Evolutionary conservation across 2,888 invertebrate genomes (phyloP), one percentile per base, ranked within the genome.

Genomic region (Lasiommata megera): DNA sequence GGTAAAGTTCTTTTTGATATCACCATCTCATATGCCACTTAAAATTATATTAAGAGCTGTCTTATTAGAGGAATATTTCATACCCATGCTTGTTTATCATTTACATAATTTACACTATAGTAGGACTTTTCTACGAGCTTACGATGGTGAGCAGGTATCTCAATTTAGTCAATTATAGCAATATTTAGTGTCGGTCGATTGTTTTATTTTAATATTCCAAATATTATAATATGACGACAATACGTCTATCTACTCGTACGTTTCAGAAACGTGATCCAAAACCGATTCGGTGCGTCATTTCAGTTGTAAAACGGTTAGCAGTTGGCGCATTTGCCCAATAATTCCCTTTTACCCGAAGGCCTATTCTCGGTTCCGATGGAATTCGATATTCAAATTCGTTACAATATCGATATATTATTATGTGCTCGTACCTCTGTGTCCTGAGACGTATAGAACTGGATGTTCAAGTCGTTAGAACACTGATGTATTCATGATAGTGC

Each of bases 151-250:
- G 28, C 7, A 28, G 28, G 28, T 28, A n/a, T n/a, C n/a, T n/a
- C n/a, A n/a, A n/a, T n/a, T 23, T 3, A 23, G 23, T 23, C 23
- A 23, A 23, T 23, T 2, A 5, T 3, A 23, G 23, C 23, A 23
- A 23, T 23, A n/a, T 23, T 23, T 5, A 23, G 23, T 23, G 2
- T 23, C 23, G n/a, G n/a, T n/a, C n/a, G n/a, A 23, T 3, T 5
- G 23, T 3, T 23, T 3, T 23, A 2, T 23, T 23, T 87, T 88
- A 86, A 84, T 85, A 84, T 86, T 88, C 88, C 84, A 88, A 89
- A 89, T 88, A 85, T 89, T 89, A 88, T 88, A 85, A 89, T 82
- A 80, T 82, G 81, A 76, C 79, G 82, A 79, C 85, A 82, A 80
- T 85, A 84, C 82, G 84, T 86, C 88, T 86, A 82, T 84, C 86